Percentiles rank a stretch among this genome's conserved stretches.
Conservation (phyloP, 2,888 invertebrate genomes). For the Aelia acuminata region DNA sequence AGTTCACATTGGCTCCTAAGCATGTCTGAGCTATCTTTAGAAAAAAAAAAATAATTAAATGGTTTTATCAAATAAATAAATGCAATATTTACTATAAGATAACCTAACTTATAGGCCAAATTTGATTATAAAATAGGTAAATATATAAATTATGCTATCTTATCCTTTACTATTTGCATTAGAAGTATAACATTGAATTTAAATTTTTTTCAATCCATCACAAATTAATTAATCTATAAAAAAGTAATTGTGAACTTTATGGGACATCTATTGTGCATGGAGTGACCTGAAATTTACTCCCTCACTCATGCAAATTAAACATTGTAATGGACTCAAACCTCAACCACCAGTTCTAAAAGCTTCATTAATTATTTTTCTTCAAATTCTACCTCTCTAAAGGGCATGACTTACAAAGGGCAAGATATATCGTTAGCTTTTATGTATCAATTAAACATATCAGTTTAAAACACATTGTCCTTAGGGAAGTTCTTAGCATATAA, state of each 20-base stretch:
- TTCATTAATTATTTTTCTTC: background rate
- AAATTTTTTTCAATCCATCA: background rate
- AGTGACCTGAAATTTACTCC: background rate
- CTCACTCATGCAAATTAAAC: background rate
- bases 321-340: slow-evolving; percentile 14
- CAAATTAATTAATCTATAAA: background rate
- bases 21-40: too few species aligned
- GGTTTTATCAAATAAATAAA: too few species aligned
- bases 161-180: background rate
- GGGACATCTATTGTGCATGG: background rate
- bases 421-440: background rate
- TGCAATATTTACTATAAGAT: too few species aligned
- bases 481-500: background rate
- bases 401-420: background rate
- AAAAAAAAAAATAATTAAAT: too few species aligned
- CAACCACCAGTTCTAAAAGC: slow-evolving; percentile 30
- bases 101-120: background rate
- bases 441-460: background rate
- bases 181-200: background rate
- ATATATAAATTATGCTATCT: too few species aligned
- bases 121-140: too few species aligned
- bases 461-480: background rate
- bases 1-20: too few species aligned
- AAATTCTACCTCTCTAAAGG: background rate
- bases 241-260: background rate